Percentiles rank a stretch among this genome's conserved stretches.
Evolutionary conservation across 37 sponge, comb jelly and placozoan species (phyloP).

Genomic region (Oopsacas minuta): DNA sequence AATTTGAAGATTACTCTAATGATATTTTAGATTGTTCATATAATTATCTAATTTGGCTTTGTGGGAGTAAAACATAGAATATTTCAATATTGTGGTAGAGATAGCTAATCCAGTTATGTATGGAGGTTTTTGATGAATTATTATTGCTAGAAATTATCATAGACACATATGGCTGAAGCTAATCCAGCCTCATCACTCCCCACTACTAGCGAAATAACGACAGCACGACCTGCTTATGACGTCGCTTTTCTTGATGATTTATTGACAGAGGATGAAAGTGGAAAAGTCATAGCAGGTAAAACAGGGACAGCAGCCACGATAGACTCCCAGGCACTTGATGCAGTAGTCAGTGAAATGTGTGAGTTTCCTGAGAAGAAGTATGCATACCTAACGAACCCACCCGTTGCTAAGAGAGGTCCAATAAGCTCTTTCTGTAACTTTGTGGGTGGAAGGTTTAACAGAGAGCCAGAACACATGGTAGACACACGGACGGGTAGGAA

Average conservation of each 20-base stretch:
- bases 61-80: too few relatives aligned
- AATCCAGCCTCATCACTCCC: background rate
- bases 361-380: background rate
- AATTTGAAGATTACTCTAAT: too few relatives aligned
- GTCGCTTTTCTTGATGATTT: background rate
- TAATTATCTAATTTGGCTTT: too few relatives aligned
- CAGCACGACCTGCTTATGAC: background rate
- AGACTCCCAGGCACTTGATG: background rate
- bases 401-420: conserved; percentile 19
- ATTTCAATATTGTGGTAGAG: too few relatives aligned
- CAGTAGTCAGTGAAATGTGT: background rate
- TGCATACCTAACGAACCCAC: background rate
- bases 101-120: too few relatives aligned
- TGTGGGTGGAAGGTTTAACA: conserved; percentile 38
- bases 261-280: background rate
- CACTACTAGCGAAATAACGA: too few relatives aligned
- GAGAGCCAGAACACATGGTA: conserved; percentile 62
- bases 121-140: too few relatives aligned
- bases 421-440: background rate
- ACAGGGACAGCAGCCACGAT: background rate
- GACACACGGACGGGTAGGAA: background rate
- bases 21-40: too few relatives aligned
- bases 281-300: background rate
- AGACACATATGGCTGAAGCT: background rate
- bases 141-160: background rate